Evolutionary conservation across 2,888 invertebrate species (phyloP).

Genomic region (Frankliniella intonsa): DNA sequence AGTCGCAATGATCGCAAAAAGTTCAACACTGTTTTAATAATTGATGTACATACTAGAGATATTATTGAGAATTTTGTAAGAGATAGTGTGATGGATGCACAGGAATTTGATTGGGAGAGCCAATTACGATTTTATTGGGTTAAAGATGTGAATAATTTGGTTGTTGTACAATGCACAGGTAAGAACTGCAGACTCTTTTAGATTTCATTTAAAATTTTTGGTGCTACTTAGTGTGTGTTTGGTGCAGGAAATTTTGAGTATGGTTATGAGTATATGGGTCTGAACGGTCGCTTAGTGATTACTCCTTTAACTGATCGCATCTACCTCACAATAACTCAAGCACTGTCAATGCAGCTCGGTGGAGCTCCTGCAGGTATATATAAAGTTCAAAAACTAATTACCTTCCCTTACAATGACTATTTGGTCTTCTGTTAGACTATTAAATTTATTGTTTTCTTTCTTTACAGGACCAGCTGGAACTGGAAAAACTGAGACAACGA

Average conservation of each 20-base stretch:
- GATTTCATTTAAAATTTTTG: neutral
- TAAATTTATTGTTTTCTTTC: conserved; percentile 34
- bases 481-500: conserved; percentile 88
- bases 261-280: conserved; percentile 93
- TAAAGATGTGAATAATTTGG: conserved; percentile 70
- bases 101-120: conserved; percentile 92
- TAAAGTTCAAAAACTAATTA: neutral
- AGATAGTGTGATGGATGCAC: conserved; percentile 68
- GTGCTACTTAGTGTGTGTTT: neutral
- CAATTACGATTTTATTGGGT: conserved; percentile 90
- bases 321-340: conserved; percentile 89
- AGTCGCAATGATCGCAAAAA: conserved; percentile 77
- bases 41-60: conserved; percentile 88
- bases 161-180: conserved; percentile 78
- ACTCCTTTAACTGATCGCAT: conserved; percentile 90
- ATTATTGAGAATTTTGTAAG: conserved; percentile 68
- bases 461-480: conserved; percentile 66
- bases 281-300: conserved; percentile 84
- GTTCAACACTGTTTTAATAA: conserved; percentile 81
- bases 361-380: conserved; percentile 76
- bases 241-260: conserved; percentile 72
- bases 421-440: neutral
- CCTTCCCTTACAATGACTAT: too few relatives aligned
- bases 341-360: conserved; percentile 84
- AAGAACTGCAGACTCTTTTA: conserved; percentile 29